A percentile compares a stretch with the other conserved stretches of the same genome.
These are phyloP conservation scores for Delia radicum DNA, from an alignment of 1,140 invertebrate genomes.

Conservation along the genomic window DNA sequence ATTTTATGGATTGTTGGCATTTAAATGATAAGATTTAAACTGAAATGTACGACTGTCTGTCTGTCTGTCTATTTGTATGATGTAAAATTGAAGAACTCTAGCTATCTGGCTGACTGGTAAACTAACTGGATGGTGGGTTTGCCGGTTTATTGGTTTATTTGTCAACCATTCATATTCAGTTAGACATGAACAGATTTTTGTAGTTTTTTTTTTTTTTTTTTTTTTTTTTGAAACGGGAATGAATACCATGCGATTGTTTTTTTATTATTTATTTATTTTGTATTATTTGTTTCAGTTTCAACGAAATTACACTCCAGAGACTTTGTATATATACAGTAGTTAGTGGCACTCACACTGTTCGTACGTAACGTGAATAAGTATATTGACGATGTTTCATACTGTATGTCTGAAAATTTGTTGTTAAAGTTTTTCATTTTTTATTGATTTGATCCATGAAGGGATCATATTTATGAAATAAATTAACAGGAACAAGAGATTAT, in stretches of 20 bases:
- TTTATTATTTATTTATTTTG: neutral
- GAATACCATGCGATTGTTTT: neutral
- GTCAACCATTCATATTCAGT: neutral
- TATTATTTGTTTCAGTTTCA: neutral
- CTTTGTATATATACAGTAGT: neutral
- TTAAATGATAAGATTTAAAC: constrained; percentile 8
- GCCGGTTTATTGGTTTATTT: neutral
- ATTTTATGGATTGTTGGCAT: constrained; percentile 9
- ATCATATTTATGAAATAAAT: constrained; percentile 27
- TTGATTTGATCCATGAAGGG: constrained; percentile 19
- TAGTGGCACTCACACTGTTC: neutral
- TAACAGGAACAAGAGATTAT: constrained; percentile 13
- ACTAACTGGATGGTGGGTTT: neutral
- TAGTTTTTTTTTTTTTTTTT: neutral
- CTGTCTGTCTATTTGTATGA: neutral
- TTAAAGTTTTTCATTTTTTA: neutral
- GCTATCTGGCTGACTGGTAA: neutral
- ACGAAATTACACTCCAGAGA: neutral
- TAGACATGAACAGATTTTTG: no score
- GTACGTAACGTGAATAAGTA: neutral
- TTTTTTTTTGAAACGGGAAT: neutral
- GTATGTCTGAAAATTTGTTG: neutral
- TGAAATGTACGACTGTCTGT: neutral
- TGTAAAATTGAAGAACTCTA: neutral
- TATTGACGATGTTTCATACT: neutral